These are phyloP conservation scores for Saccopteryx bilineata DNA, from an alignment of 2,113 vertebrate genomes.

Conservation along the genomic window DNA sequence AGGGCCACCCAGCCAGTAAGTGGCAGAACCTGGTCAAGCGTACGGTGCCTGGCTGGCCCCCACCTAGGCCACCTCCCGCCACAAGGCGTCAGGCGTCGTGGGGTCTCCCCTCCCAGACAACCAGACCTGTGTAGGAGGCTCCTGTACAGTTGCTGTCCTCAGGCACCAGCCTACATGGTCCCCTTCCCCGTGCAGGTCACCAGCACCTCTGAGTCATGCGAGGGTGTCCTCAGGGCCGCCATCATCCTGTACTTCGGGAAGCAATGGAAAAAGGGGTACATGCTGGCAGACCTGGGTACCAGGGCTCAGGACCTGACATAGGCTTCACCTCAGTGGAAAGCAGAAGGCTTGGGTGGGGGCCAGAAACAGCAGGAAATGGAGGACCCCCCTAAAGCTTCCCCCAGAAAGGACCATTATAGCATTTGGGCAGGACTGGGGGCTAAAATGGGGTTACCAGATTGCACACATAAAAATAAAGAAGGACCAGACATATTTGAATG, in stretches of 20 bases:
- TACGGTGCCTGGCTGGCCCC: background rate
- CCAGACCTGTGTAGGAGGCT: background rate
- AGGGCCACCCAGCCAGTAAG: background rate
- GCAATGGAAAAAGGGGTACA: background rate
- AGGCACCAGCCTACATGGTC: background rate
- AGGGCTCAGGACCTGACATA: background rate
- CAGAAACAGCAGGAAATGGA: background rate
- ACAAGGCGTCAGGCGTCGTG: rapidly evolving
- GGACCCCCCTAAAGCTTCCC: background rate
- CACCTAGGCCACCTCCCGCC: rapidly evolving
- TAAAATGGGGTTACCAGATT: background rate
- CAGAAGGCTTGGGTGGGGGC: rapidly evolving
- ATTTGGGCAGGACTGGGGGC: background rate
- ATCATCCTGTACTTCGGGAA: background rate
- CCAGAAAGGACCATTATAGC: background rate
- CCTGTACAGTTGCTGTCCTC: background rate
- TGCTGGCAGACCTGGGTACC: no score
- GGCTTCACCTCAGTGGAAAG: background rate
- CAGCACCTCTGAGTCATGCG: rapidly evolving
- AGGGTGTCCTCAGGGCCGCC: background rate
- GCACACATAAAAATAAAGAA: background rate
- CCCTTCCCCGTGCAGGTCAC: background rate
- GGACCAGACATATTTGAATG: background rate
- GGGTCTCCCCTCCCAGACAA: background rate
- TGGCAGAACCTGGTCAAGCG: no score